Conservation (phyloP, 2,113 vertebrate species). For the Jaculus jaculus region DNA sequence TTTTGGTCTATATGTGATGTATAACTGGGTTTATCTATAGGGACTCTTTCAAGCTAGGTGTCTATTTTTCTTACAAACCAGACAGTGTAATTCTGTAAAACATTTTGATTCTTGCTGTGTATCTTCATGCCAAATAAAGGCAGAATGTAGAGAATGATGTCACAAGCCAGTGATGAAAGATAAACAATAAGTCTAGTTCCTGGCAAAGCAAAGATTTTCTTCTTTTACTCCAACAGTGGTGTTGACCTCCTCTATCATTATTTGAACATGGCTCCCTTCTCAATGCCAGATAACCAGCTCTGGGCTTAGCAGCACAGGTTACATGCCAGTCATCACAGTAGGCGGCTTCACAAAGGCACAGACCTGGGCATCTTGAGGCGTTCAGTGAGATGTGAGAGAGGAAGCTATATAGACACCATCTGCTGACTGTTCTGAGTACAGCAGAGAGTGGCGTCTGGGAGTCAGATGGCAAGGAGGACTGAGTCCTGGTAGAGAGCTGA, state of each 20-base stretch:
- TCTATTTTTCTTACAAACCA: no score
- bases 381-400: background rate
- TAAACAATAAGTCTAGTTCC: background rate
- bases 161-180: background rate
- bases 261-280: background rate
- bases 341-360: background rate
- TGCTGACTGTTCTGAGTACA: no score
- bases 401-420: background rate
- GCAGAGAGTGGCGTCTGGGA: no score
- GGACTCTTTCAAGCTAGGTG: background rate
- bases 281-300: background rate
- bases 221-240: background rate
- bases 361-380: background rate
- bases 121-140: background rate
- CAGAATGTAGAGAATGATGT: background rate
- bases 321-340: accelerated
- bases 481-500: background rate
- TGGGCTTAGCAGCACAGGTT: background rate
- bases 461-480: background rate
- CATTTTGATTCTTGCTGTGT: background rate
- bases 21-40: background rate
- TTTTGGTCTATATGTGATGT: background rate
- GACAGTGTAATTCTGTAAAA: background rate
- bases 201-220: accelerated
- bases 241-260: background rate